Evolutionary conservation across 2,888 invertebrate species (phyloP), one percentile per base, ranked within the genome.

Genomic region (Ypsolopha scabrella): DNA sequence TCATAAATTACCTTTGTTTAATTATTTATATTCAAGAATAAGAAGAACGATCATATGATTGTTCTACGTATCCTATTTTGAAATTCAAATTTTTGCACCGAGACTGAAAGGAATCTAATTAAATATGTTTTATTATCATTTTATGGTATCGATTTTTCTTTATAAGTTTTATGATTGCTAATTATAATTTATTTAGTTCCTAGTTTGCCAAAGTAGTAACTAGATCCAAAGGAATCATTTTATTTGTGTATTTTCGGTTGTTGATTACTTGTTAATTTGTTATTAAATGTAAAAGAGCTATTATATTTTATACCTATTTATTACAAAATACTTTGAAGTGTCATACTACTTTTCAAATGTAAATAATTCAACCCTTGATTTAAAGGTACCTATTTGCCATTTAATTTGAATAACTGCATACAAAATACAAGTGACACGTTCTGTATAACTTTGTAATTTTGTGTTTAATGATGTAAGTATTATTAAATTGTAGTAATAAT

Each of bases 201-300:
- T 68, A 65, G 54, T 52, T 55, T 62, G 61, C 69, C 70, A 70
- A 70, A 70, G 62, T 67, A 63, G 60, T 53, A 36, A 57, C 34
- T 39, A 55, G 51, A 54, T 58, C 58, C 61, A 62, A 62, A 60
- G 60, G 54, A 51, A 54, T 49, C 48, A 39, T 52, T 46, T 56
- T 56, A 51, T 51, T 53, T 56, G 13, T 37, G 43, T 33, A 33
- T 47, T 55, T 55, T 60, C 54, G 41, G 52, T 60, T 60, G 59
- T 61, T 64, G 52, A 59, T 58, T 64, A 61, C 58, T 63, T 53
- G 43, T 43, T 43, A 43, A 24, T 9, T 10, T 43, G 51, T 49
- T 52, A 47, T 47, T 14, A 36, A 11, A 8, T 41, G 41, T 52
- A 48, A 48, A 34, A 34, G 1, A 48, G 24, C 24, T 9, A 41